Conservation (phyloP, 1,140 invertebrate species). For the Trichoplusia ni region DNA sequence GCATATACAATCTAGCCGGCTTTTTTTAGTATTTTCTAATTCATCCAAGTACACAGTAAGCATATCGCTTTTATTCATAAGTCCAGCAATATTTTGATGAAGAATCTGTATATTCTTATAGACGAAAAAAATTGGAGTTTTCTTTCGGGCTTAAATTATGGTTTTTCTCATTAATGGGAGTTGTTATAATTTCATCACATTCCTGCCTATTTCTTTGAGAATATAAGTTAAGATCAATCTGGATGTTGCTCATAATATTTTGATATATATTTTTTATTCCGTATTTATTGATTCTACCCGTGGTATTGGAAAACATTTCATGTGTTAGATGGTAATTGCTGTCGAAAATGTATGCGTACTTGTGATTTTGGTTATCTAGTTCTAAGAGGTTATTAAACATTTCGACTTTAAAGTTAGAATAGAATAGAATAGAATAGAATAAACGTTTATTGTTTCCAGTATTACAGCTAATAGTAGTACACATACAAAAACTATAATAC, state of each 20-base stretch:
- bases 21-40: neutral
- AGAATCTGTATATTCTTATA: constrained; percentile 30
- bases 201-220: too few relatives aligned
- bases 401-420: constrained; percentile 1
- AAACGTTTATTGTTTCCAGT: too few relatives aligned
- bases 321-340: neutral
- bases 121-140: constrained; percentile 31
- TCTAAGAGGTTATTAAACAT: neutral
- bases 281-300: neutral
- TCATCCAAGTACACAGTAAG: constrained; percentile 29
- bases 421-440: too few relatives aligned
- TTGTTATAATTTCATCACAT: too few relatives aligned
- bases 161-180: too few relatives aligned
- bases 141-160: neutral
- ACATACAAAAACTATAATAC: too few relatives aligned
- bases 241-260: neutral
- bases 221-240: neutral
- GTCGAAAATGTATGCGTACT: constrained; percentile 1
- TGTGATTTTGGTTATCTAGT: neutral
- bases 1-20: constrained; percentile 23
- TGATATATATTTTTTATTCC: neutral
- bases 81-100: constrained; percentile 37
- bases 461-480: too few relatives aligned
- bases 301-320: neutral
- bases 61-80: constrained; percentile 34